Base-by-base conservation (phyloP, 2,888 invertebrate species). In the Epinotia ramella region DNA sequence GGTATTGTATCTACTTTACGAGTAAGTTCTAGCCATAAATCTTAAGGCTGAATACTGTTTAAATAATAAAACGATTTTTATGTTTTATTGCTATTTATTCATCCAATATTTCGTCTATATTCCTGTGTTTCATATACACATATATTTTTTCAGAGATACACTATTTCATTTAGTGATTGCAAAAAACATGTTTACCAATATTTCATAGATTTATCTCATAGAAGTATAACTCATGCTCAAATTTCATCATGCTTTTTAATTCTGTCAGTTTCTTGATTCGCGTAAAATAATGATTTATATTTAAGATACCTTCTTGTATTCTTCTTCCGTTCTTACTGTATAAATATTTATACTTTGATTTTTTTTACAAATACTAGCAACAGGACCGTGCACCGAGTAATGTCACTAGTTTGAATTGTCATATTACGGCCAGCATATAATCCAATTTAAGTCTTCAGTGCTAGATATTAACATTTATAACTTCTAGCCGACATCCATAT, bases 221-320 rank as follows among this genome's bases (percentile, higher is more conserved):
- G 49, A 49, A 24, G 46, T 64, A 53, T n/a, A 53, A n/a, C n/a
- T 53, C n/a, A 7, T n/a, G 53, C 53, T 53, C 53, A n/a, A 53
- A 2, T 53, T n/a, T 16, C 16, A 49, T n/a, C 6, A n/a, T 13
- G 7, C 53, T n/a, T 53, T 53, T 7, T n/a, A n/a, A 53, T 53
- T 53, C 6, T 53, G 7, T 53, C 53, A 49, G 16, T 6, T 49
- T 49, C 13, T 13, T 16, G 53, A n/a, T 53, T 53, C 49, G n/a
- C 16, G 16, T 53, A 1, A 2, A 53, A 53, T 16, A 53, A 49
- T 49, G 16, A 13, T 16, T 49, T 16, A 3, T 46, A 12, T 46
- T 12, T 49, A 13, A 49, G 16, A 49, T 49, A 49, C 16, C 16
- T 16, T 12, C 12, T 46, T 46, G 3, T 46, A 46, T 28, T 46